These are phyloP conservation scores for Ostrea denselamellosa DNA, from an alignment of 1,140 invertebrate genomes.

Conservation along the genomic window DNA sequence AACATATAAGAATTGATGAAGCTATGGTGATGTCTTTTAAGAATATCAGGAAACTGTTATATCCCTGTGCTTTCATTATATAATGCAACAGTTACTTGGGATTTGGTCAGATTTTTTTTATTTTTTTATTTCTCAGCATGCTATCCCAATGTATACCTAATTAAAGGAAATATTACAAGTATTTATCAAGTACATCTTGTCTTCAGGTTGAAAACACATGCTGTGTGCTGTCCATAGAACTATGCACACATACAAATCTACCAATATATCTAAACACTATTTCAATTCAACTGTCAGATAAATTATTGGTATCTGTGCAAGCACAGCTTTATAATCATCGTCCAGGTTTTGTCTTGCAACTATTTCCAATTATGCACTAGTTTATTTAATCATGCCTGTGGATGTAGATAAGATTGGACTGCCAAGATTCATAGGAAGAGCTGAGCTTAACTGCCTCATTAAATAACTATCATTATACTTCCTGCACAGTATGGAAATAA, in stretches of 20 bases:
- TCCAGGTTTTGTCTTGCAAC: too few relatives aligned
- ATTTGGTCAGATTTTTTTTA: background rate
- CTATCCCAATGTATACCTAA: background rate
- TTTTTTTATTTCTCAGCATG: conserved; percentile 19
- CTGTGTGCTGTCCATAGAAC: too few relatives aligned
- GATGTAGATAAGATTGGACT: background rate
- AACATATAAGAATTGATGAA: background rate
- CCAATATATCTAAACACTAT: too few relatives aligned
- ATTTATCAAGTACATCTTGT: conserved; percentile 26
- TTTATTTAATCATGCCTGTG: background rate
- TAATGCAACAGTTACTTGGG: background rate
- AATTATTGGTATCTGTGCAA: too few relatives aligned
- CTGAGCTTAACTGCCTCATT: too few relatives aligned
- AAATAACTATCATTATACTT: too few relatives aligned
- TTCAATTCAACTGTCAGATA: too few relatives aligned
- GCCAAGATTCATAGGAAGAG: too few relatives aligned
- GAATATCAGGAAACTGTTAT: background rate
- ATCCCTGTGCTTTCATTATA: background rate
- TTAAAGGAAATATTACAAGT: conserved; percentile 15
- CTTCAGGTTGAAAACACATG: background rate
- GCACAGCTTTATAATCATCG: too few relatives aligned
- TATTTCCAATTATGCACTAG: too few relatives aligned
- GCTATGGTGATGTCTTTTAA: background rate
- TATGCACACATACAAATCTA: too few relatives aligned
- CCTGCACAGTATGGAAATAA: too few relatives aligned